Base-by-base conservation (phyloP, 53 echinoderm and acorn worm species). In the Echinometra lucunter region DNA sequence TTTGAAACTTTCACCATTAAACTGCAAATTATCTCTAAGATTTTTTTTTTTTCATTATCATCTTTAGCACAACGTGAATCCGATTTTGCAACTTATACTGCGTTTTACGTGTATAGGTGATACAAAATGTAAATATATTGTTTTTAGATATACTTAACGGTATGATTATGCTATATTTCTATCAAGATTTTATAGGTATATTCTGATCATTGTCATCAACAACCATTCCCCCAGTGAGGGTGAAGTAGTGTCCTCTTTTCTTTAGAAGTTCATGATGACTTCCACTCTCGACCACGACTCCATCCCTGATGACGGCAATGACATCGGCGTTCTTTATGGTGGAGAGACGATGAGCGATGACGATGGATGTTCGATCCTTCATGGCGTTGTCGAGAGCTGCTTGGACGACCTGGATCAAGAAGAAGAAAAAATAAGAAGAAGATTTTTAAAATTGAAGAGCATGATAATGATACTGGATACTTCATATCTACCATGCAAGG, bases 291-390 rank as follows among this genome's bases (percentile, higher is more conserved):
- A 94, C 95, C 16, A 98, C 96, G 57, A 95, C 94, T 5, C 98
- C 98, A 23, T 98, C 96, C 11, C 96, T 94, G 87, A 98, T 94
- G 87, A 98, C 98, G 40, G 95, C 96, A 69, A 98, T 98, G 34
- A 95, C 95, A 58, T 98, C 96, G n/a, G 98, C 97, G 80, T 98
- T 95, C 63, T 98, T 96, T 85, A 98, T 95, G 75, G 98, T 98
- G 38, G 98, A 98, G 28, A 98, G 95, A 44, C 98, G 92, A 47
- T 98, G 98, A 45, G 98, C 98, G 45, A 98, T 98, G 45, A 96
- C 95, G 96, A 98, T 98, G 89, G 97, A 98, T 55, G 98, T 98
- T n/a, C 98, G 97, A 3, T 97, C 97, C 82, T 95, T 94, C 89
- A 94, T 97, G 94, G 97, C 97, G 49, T 95, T 82, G 72, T 95